Conservation (phyloP, 2,113 vertebrate genomes). For the Oriolus oriolus region DNA sequence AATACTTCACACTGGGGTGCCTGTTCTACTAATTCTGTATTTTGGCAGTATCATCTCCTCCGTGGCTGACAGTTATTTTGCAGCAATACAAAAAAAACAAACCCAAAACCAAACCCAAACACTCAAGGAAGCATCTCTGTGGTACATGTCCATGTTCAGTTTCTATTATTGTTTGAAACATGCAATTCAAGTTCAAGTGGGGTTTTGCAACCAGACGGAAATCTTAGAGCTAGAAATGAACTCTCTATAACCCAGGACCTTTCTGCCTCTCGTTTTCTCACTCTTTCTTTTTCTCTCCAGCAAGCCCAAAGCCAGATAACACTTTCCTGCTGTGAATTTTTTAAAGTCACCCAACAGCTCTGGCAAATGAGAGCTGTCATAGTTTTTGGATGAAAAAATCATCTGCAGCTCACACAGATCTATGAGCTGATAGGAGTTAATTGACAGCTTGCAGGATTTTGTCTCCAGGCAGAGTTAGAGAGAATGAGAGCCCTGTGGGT, state of each 20-base stretch:
- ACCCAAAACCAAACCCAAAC: background rate
- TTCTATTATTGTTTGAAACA: conserved; percentile 11
- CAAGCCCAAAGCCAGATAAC: conserved; percentile 51
- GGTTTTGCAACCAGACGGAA: background rate
- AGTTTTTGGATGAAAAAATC: conserved; percentile 72
- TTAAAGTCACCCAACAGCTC: conserved; percentile 63
- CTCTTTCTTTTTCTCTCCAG: conserved; percentile 6
- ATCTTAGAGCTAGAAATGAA: conserved; percentile 31
- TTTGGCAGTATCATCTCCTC: background rate
- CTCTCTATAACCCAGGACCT: conserved; percentile 37
- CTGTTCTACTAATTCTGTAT: background rate
- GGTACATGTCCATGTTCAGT: background rate
- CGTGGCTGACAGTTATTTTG: background rate
- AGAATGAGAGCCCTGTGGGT: conserved; percentile 70
- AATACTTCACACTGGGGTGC: background rate
- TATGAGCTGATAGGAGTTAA: conserved; percentile 72
- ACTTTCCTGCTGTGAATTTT: conserved; percentile 67
- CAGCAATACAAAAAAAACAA: background rate
- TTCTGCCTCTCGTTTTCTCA: conserved; percentile 5
- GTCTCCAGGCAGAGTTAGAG: conserved; percentile 66
- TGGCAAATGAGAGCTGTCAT: conserved; percentile 68
- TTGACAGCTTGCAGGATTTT: conserved; percentile 71
- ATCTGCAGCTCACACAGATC: conserved; percentile 63
- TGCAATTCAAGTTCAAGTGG: conserved; percentile 14
- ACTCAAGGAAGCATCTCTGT: background rate